Evolutionary conservation across 2,113 vertebrate species (phyloP), one percentile per base, ranked within the genome.

Genomic region (Miniopterus natalensis): DNA sequence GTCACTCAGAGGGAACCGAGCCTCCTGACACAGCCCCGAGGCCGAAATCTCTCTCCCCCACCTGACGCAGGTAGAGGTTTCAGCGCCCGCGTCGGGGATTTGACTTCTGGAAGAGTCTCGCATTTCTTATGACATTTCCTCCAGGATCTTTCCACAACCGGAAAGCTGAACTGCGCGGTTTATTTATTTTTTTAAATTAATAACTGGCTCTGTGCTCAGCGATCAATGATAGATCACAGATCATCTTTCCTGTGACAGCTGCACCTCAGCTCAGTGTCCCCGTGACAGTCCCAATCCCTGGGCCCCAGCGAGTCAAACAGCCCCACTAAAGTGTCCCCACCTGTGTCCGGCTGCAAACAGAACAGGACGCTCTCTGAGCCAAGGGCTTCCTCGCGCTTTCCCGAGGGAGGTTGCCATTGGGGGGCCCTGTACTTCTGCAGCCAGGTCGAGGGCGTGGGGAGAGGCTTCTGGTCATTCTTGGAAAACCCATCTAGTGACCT

Each of bases 1-100:
- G 96, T 88, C 94, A 77, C 78, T 75, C 90, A 17, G 29, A 90
- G 63, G 66, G 88, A 94, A 83, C n/a, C 49, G 61, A 63, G 81
- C 36, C 15, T 84, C 68, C 27, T 5, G 15, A 17, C 11, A 12
- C 29, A 53, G 31, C 29, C 59, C 55, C 0, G 5, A 71, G 2
- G 10, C 51, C 3, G 1, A 5, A 6, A 10, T 66, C 27, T 27
- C 42, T 10, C 6, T 40, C 6, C 23, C 57, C 27, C 12, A 20
- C 47, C 78, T 31, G 8, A 1, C 0, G 1, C 15, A 57, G 25
- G 51, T 25, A 6, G 74, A 40, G 12, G 40, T 42, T 55, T 73
- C 6, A 3, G 8, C 0, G 6, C 53, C 61, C 20, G 13, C 13
- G 20, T 31, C 40, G 53, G 11, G 40, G 1, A 1, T 27, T 1